A percentile compares a stretch with the other conserved stretches of the same genome.
Conservation (phyloP, 2,797 vertebrate species). For the Sebastes cheni region DNA sequence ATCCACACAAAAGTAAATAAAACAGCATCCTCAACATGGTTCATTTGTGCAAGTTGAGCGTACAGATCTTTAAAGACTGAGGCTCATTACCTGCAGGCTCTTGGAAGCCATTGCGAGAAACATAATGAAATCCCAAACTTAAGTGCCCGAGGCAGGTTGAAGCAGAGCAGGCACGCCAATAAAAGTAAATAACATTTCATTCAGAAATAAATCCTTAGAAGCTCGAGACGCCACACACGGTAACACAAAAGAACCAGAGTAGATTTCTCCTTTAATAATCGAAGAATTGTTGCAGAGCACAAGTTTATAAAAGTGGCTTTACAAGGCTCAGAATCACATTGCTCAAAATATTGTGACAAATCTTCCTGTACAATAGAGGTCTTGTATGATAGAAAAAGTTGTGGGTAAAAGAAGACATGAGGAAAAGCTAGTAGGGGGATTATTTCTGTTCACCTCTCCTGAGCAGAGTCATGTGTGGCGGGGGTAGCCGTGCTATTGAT, state of each 20-base stretch:
- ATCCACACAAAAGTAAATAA: not conserved
- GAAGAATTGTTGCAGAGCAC: not conserved
- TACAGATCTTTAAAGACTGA: not conserved
- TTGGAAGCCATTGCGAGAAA: not conserved
- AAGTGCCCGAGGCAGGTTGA: not conserved
- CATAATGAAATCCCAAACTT: not conserved
- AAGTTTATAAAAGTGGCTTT: slow-evolving; percentile 27
- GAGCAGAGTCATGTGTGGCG: slow-evolving; percentile 11
- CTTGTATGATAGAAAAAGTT: not conserved
- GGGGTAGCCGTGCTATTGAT: slow-evolving; percentile 54
- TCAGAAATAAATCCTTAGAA: slow-evolving; percentile 14
- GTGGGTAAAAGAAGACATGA: not conserved
- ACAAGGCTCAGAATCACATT: not conserved
- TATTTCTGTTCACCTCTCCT: slow-evolving; percentile 1
- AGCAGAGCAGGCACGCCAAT: not conserved
- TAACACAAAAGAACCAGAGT: not conserved
- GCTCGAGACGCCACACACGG: not conserved
- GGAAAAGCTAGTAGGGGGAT: not conserved
- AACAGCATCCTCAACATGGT: not conserved
- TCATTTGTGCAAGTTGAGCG: not conserved
- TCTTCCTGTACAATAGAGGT: not conserved
- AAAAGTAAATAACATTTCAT: slow-evolving; percentile 23
- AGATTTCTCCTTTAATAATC: slow-evolving; percentile 29
- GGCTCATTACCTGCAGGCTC: not conserved
- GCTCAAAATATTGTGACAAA: not conserved